A percentile compares a stretch with the other conserved stretches of the same genome.
Conservation (phyloP, 2,113 vertebrate species). For the Lophotis ruficrista region DNA sequence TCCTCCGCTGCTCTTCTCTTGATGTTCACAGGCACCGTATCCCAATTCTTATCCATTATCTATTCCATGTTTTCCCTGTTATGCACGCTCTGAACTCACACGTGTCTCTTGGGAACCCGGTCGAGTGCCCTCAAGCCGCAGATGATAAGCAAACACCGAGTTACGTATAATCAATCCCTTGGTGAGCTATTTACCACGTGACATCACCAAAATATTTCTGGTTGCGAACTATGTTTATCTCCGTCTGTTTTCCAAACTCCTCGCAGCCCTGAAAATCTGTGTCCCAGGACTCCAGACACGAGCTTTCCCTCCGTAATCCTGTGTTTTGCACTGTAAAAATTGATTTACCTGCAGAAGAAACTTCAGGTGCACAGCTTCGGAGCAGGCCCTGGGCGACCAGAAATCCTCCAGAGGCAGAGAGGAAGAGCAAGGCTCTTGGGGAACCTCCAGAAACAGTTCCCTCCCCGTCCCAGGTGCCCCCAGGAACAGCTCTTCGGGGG, state of each 20-base stretch:
- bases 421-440: background rate
- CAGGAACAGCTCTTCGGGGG: background rate
- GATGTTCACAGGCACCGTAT: background rate
- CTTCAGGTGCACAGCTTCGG: background rate
- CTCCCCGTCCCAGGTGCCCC: background rate
- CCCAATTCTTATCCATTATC: background rate
- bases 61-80: background rate
- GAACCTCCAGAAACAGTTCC: background rate
- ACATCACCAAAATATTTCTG: conserved; percentile 41
- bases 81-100: background rate
- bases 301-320: background rate
- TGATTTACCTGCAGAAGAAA: background rate
- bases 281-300: background rate
- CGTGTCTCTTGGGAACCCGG: fast-evolving
- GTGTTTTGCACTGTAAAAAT: background rate
- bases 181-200: conserved; percentile 24
- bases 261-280: background rate
- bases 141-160: conserved; percentile 29
- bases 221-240: conserved; percentile 7
- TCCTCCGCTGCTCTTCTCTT: background rate
- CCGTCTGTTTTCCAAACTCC: background rate
- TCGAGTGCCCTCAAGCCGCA: background rate
- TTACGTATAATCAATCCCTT: background rate
- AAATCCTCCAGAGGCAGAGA: background rate
- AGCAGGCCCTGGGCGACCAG: background rate